Conservation (phyloP, 2,113 vertebrate genomes). For the Hypomesus transpacificus region DNA sequence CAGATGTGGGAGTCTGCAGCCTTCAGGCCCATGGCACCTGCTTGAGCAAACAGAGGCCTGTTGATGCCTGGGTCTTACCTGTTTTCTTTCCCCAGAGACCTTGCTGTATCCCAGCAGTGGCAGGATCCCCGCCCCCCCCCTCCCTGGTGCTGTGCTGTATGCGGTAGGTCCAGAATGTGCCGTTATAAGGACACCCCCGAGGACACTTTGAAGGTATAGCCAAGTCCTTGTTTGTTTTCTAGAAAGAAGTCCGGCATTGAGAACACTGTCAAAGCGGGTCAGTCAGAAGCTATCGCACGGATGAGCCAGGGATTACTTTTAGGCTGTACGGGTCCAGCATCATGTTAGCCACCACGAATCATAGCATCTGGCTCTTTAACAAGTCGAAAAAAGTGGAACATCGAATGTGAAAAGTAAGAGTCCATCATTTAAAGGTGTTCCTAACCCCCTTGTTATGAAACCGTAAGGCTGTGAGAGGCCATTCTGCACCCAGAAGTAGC, state of each 20-base stretch:
- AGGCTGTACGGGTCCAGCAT: not conserved
- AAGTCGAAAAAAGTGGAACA: not conserved
- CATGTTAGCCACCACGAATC: not conserved
- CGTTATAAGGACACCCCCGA: slow-evolving; percentile 53
- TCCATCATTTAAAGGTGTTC: not conserved
- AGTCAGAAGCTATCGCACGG: not conserved
- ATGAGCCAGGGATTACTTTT: no score
- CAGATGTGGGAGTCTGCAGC: slow-evolving; percentile 67
- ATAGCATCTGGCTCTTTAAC: not conserved
- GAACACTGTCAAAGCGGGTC: slow-evolving; percentile 5
- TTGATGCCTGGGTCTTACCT: slow-evolving; percentile 48
- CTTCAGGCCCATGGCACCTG: slow-evolving; percentile 65
- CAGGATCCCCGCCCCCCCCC: slow-evolving; percentile 54
- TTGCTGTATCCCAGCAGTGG: slow-evolving; percentile 63
- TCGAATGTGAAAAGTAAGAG: not conserved
- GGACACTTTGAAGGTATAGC: slow-evolving; percentile 71
- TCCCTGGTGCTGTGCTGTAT: slow-evolving; percentile 59
- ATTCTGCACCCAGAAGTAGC: not conserved
- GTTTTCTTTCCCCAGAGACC: slow-evolving; percentile 63
- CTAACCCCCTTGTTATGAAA: not conserved
- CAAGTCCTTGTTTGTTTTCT: slow-evolving; percentile 69
- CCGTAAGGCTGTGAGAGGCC: not conserved
- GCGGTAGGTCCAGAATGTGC: slow-evolving; percentile 71
- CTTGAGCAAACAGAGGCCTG: slow-evolving; percentile 76
- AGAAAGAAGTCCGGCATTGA: slow-evolving; percentile 36